These are phyloP conservation scores for Dascillus cervinus DNA, from an alignment of 2,888 invertebrate genomes.

Conservation along the genomic window DNA sequence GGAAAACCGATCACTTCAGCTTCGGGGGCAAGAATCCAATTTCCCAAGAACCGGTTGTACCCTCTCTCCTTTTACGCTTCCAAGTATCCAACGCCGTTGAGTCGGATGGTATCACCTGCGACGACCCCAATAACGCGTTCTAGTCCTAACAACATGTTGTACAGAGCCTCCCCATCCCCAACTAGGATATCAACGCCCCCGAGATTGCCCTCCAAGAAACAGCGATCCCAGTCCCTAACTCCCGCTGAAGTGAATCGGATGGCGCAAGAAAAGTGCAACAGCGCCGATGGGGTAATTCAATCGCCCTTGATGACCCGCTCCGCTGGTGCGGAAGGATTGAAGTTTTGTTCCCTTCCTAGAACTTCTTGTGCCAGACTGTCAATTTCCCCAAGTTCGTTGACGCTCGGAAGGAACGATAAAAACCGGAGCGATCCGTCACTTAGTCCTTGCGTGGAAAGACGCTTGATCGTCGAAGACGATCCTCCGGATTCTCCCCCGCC, in stretches of 20 bases:
- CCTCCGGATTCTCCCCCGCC: conserved; percentile 52
- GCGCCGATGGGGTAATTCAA: conserved; percentile 63
- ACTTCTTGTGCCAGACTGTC: conserved; percentile 45
- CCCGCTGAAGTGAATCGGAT: conserved; percentile 50
- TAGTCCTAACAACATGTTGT: conserved; percentile 35
- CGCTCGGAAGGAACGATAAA: conserved; percentile 43
- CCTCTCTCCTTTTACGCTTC: conserved; percentile 68
- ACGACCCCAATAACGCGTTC: conserved; percentile 42
- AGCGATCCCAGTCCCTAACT: conserved; percentile 73
- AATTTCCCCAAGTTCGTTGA: conserved; percentile 44
- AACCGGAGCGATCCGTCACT: conserved; percentile 51
- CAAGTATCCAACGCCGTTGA: conserved; percentile 51
- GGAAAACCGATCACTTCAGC: conserved; percentile 82
- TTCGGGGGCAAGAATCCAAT: conserved; percentile 81
- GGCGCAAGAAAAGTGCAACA: conserved; percentile 55
- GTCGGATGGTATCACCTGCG: conserved; percentile 40
- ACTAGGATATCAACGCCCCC: conserved; percentile 45
- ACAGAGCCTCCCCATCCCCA: conserved; percentile 50
- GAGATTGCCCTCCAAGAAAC: conserved; percentile 52
- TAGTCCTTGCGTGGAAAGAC: conserved; percentile 52
- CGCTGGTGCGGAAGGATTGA: conserved; percentile 38
- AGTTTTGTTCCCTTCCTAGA: conserved; percentile 50
- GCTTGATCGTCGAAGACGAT: conserved; percentile 46
- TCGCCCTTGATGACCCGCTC: conserved; percentile 42
- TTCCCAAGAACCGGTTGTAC: conserved; percentile 74